These are phyloP conservation scores for Hesperia comma DNA, from an alignment of 2,888 invertebrate genomes.

Conservation along the genomic window DNA sequence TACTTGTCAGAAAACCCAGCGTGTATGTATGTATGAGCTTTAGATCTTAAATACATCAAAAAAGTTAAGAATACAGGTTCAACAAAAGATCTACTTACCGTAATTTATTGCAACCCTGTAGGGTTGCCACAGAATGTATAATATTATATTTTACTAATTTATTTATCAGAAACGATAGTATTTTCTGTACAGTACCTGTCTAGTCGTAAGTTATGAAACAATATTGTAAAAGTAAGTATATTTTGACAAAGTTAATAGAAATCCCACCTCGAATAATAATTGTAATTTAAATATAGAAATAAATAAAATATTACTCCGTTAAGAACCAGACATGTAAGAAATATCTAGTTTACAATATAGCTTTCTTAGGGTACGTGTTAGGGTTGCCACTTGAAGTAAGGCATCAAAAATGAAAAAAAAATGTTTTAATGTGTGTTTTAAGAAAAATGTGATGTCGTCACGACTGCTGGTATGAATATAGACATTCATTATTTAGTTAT, in stretches of 20 bases:
- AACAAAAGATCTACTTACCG: slow-evolving; percentile 23
- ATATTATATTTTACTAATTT: slow-evolving; percentile 43
- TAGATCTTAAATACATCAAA: no score
- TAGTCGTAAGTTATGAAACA: slow-evolving; percentile 72
- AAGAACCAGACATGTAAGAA: no score
- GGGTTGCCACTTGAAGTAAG: background rate
- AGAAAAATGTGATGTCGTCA: no score
- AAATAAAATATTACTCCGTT: slow-evolving; percentile 28
- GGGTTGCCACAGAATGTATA: slow-evolving; percentile 11
- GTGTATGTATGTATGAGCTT: no score
- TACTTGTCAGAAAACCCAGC: no score
- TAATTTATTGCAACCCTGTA: slow-evolving; percentile 20
- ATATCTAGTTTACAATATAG: no score
- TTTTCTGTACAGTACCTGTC: slow-evolving; percentile 81
- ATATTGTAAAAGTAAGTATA: slow-evolving; percentile 38
- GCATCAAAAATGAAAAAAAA: no score
- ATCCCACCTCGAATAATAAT: slow-evolving; percentile 57
- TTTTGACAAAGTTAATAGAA: slow-evolving; percentile 36
- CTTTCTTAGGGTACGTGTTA: background rate
- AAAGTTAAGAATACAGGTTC: no score
- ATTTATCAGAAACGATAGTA: slow-evolving; percentile 65
- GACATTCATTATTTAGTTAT: no score
- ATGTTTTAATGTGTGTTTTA: no score
- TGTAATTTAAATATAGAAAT: background rate
- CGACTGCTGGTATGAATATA: no score